These are phyloP conservation scores for Sarcophaga caerulescens DNA, from an alignment of 2,888 invertebrate species.

Conservation along the genomic window DNA sequence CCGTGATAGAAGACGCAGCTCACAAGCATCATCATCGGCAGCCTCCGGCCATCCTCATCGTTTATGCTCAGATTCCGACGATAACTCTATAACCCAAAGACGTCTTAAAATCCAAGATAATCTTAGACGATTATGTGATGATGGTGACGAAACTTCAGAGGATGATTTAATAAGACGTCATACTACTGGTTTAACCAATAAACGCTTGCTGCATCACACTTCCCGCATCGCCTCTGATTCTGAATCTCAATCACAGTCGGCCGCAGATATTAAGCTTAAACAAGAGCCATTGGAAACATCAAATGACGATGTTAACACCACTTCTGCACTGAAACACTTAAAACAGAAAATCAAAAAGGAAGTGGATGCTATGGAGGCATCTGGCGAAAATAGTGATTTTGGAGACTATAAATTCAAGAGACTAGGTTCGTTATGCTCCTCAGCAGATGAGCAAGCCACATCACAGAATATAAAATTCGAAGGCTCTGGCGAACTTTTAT, in stretches of 20 bases:
- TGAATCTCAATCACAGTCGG: conserved; percentile 76
- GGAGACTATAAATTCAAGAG: conserved; percentile 73
- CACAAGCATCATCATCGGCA: conserved; percentile 65
- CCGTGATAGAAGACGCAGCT: conserved; percentile 68
- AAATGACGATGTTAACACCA: conserved; percentile 71
- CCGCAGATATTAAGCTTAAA: conserved; percentile 71
- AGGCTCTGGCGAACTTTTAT: conserved; percentile 34
- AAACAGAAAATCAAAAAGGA: conserved; percentile 85
- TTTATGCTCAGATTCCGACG: conserved; percentile 82
- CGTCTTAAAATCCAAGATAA: conserved; percentile 81
- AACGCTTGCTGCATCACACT: conserved; percentile 86
- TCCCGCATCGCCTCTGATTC: conserved; percentile 89
- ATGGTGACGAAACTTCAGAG: conserved; percentile 80
- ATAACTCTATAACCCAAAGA: conserved; percentile 78
- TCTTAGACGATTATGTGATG: conserved; percentile 81
- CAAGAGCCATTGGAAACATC: conserved; percentile 67
- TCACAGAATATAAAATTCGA: conserved; percentile 62
- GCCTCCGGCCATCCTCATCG: conserved; percentile 71
- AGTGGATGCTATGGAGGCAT: conserved; percentile 33
- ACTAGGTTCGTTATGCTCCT: conserved; percentile 79
- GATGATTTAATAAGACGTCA: conserved; percentile 77
- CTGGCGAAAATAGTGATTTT: conserved; percentile 63
- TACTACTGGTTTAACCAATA: conserved; percentile 82
- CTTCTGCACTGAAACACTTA: conserved; percentile 74
- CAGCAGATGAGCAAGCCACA: conserved; percentile 79